A percentile compares a stretch with the other conserved stretches of the same genome.
Evolutionary conservation across 1,140 invertebrate genomes (phyloP).

Genomic region (Acromyrmex charruanus): DNA sequence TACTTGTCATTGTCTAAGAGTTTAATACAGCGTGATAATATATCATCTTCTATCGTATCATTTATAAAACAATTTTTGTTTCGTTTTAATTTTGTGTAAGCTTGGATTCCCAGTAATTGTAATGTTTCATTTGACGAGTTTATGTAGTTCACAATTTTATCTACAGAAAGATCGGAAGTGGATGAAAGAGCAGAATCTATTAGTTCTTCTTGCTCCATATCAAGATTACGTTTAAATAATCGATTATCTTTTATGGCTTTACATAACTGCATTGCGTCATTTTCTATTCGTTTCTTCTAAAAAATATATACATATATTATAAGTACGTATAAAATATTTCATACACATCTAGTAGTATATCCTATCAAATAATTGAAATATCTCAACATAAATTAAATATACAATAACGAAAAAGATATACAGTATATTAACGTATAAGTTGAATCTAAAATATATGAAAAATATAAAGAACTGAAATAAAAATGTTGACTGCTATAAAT

Average conservation of each 20-base stretch:
- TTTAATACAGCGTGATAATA: conserved; percentile 94
- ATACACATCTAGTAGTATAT: too few relatives aligned
- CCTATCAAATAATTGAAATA: too few relatives aligned
- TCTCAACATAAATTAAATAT: too few relatives aligned
- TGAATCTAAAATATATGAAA: not conserved
- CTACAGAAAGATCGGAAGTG: conserved; percentile 85
- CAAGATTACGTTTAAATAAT: conserved; percentile 97
- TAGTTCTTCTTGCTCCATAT: conserved; percentile 83
- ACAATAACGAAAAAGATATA: not conserved
- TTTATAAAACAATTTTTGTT: conserved; percentile 98
- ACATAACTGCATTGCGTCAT: conserved; percentile 95
- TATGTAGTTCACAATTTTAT: conserved; percentile 90
- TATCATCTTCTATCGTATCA: conserved; percentile 92
- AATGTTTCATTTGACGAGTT: conserved; percentile 88
- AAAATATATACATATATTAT: not conserved
- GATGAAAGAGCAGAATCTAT: conserved; percentile 86
- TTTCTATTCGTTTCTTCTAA: conserved; percentile 94
- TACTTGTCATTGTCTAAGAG: conserved; percentile 92
- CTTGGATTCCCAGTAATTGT: conserved; percentile 90
- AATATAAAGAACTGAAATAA: not conserved
- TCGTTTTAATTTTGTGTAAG: conserved; percentile 95
- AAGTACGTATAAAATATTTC: not conserved
- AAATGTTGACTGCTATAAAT: not conserved
- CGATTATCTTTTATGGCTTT: conserved; percentile 98
- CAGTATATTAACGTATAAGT: not conserved